These are phyloP conservation scores for Melanostoma mellinum DNA, from an alignment of 2,888 invertebrate species.

Conservation along the genomic window DNA sequence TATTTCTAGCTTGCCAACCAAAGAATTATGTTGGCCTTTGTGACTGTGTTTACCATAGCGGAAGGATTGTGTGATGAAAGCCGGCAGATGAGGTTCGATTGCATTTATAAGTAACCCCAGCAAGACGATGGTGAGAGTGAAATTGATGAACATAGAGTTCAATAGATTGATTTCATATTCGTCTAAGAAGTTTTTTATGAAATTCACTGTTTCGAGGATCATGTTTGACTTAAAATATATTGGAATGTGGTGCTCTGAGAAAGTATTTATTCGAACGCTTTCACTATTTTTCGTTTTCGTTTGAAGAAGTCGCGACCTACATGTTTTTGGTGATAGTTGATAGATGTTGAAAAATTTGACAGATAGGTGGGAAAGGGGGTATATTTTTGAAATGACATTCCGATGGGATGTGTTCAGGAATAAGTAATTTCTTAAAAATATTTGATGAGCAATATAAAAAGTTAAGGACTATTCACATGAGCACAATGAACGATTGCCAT, in stretches of 20 bases:
- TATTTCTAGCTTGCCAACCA: constrained; percentile 84
- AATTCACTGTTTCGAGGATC: constrained; percentile 36
- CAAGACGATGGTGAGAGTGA: constrained; percentile 81
- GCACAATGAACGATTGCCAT: too few relatives aligned
- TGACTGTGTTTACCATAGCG: constrained; percentile 89
- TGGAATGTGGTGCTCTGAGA: neutral
- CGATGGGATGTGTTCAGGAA: too few relatives aligned
- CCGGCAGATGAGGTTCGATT: constrained; percentile 86
- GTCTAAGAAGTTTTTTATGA: constrained; percentile 60
- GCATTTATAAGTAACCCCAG: constrained; percentile 84
- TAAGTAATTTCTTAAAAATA: too few relatives aligned
- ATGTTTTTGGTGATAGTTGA: too few relatives aligned
- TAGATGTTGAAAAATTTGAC: too few relatives aligned
- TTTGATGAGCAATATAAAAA: too few relatives aligned
- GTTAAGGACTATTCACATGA: too few relatives aligned
- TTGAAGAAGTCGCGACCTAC: neutral
- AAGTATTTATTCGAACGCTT: constrained; percentile 1
- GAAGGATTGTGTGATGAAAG: constrained; percentile 85
- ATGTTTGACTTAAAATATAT: constrained; percentile 14
- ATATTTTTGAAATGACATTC: too few relatives aligned
- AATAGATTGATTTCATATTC: constrained; percentile 77
- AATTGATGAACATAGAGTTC: constrained; percentile 78
- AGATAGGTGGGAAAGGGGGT: too few relatives aligned
- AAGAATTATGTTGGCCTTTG: constrained; percentile 81
- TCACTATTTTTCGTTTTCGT: constrained; percentile 12